Evolutionary conservation across 1,140 invertebrate species (phyloP).

Genomic region (Panagrolaimus sp.): DNA sequence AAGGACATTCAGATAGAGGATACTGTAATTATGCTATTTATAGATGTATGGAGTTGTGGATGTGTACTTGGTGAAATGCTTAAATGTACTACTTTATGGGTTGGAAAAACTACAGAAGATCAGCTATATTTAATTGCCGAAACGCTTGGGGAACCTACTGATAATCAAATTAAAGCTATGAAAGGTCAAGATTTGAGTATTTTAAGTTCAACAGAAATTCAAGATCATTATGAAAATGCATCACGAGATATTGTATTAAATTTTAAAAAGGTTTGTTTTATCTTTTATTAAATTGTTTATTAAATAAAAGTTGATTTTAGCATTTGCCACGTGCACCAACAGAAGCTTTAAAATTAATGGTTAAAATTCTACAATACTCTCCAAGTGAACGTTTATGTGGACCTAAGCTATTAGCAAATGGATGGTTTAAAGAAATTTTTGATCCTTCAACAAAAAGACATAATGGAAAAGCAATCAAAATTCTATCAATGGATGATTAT

Average conservation of each 20-base stretch:
- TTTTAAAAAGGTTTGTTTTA: neutral
- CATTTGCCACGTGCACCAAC: neutral
- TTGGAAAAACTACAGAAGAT: slow-evolving; percentile 93
- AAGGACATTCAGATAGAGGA: too few species aligned
- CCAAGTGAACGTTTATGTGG: neutral
- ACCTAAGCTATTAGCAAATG: neutral
- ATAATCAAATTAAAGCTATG: neutral
- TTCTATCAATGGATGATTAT: too few species aligned
- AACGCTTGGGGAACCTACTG: neutral
- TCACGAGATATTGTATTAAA: neutral
- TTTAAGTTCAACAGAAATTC: too few species aligned
- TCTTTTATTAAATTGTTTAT: neutral
- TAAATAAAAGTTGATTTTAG: too few species aligned
- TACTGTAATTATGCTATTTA: too few species aligned
- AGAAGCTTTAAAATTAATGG: neutral
- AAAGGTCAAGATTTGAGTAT: neutral
- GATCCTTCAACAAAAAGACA: neutral
- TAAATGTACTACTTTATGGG: slow-evolving; percentile 90
- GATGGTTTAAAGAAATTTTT: neutral
- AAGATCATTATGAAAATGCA: too few species aligned
- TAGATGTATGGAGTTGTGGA: slow-evolving; percentile 86
- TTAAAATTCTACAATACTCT: slow-evolving; percentile 1
- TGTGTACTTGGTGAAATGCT: slow-evolving; percentile 89
- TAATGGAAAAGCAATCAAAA: neutral
- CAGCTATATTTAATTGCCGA: slow-evolving; percentile 92